Conservation (phyloP, 2,797 vertebrate genomes). For the Coluber constrictor region DNA sequence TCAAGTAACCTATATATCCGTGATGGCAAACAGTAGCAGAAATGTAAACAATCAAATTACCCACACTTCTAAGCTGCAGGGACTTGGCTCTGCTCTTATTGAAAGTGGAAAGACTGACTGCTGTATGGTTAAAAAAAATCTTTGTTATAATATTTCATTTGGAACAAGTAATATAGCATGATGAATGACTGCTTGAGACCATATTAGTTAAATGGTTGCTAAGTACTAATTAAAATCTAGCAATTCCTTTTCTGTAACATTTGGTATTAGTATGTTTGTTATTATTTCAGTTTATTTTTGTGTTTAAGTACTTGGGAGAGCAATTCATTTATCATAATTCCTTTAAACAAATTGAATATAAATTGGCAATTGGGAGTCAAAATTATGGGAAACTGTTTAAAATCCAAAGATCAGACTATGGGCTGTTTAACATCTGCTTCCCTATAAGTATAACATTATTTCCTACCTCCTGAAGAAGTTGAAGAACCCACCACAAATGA, state of each 20-base stretch:
- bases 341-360: constrained; percentile 40
- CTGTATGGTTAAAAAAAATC: background rate
- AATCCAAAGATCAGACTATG: constrained; percentile 20
- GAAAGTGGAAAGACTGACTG: background rate
- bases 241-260: constrained; percentile 20
- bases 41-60: background rate
- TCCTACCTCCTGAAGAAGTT: background rate
- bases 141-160: constrained; percentile 28
- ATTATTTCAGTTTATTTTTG: background rate
- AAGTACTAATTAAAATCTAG: constrained; percentile 51
- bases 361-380: constrained; percentile 47
- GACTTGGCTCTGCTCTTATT: background rate
- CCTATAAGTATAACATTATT: background rate
- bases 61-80: background rate
- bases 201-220: constrained; percentile 46
- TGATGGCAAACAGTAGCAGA: too few species aligned
- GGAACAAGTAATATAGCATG: constrained; percentile 18
- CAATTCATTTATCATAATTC: constrained; percentile 41
- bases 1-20: too few species aligned
- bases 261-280: constrained; percentile 23
- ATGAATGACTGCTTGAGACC: constrained; percentile 47
- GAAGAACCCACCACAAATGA: background rate
- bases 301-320: constrained; percentile 51
- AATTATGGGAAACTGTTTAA: constrained; percentile 36
- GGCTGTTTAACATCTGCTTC: constrained; percentile 44